Conservation (phyloP, 2,797 vertebrate species). For the Poeciliopsis paucimaculata region DNA sequence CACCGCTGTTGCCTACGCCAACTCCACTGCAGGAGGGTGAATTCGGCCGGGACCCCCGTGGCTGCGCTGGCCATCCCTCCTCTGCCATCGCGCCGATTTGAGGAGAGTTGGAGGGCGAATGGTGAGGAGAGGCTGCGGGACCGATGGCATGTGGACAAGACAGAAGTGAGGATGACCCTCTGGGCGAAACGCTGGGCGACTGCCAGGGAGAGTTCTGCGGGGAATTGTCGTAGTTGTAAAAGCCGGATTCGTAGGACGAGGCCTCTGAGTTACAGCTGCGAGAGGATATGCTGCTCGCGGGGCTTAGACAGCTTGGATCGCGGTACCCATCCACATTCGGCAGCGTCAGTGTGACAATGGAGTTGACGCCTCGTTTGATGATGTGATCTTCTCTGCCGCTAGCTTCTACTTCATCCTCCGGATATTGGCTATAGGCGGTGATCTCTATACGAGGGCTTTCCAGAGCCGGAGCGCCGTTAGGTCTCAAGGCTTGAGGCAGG, state of each 20-base stretch:
- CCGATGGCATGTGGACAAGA: constrained; percentile 82
- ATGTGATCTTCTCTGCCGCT: constrained; percentile 70
- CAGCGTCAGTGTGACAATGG: constrained; percentile 91
- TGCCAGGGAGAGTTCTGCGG: constrained; percentile 98
- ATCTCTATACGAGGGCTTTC: constrained; percentile 98
- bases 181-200: constrained; percentile 95
- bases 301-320: constrained; percentile 95
- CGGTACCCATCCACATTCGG: constrained; percentile 93
- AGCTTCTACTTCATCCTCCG: constrained; percentile 90
- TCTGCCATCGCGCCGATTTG: constrained; percentile 88
- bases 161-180: constrained; percentile 81
- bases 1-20: constrained; percentile 23
- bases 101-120: constrained; percentile 91
- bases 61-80: constrained; percentile 88
- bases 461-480: constrained; percentile 88
- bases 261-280: constrained; percentile 97
- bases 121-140: constrained; percentile 85
- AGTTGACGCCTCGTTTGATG: constrained; percentile 84
- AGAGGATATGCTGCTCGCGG: constrained; percentile 95
- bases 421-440: constrained; percentile 92
- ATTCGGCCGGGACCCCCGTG: constrained; percentile 83
- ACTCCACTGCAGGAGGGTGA: constrained; percentile 86
- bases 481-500: constrained; percentile 82
- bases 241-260: constrained; percentile 95
- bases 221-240: constrained; percentile 91